Percentiles rank a stretch among this genome's conserved stretches.
Conservation (phyloP, 2,888 invertebrate species). For the Endotricha flammealis region DNA sequence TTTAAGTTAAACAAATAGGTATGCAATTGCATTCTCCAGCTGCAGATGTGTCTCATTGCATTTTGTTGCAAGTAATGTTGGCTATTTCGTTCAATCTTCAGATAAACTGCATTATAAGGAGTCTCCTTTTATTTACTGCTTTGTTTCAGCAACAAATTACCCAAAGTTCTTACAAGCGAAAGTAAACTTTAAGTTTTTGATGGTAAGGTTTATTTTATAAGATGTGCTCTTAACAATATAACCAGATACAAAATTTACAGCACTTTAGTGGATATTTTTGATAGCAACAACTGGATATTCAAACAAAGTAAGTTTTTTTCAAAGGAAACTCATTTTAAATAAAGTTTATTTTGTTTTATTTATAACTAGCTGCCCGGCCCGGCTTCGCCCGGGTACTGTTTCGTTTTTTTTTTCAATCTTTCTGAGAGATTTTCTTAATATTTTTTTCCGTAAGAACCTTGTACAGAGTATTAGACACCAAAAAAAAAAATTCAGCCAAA, state of each 20-base stretch:
- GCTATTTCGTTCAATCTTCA: constrained; percentile 29
- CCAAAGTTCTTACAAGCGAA: constrained; percentile 15
- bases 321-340: too few relatives aligned
- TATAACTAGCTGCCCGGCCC: too few relatives aligned
- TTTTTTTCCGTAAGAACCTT: too few relatives aligned
- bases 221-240: background rate
- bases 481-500: too few relatives aligned
- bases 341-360: too few relatives aligned
- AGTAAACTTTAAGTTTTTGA: constrained; percentile 6
- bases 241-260: background rate
- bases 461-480: too few relatives aligned
- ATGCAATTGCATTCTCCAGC: constrained; percentile 6
- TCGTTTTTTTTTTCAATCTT: too few relatives aligned
- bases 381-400: too few relatives aligned
- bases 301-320: background rate
- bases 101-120: constrained; percentile 34
- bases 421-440: too few relatives aligned
- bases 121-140: constrained; percentile 36
- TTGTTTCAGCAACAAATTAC: constrained; percentile 35
- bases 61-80: constrained; percentile 19
- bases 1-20: too few relatives aligned
- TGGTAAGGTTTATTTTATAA: constrained; percentile 1
- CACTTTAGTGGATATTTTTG: background rate
- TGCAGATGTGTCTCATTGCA: constrained; percentile 26
- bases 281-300: background rate